Evolutionary conservation across 2,797 vertebrate species (phyloP), one percentile per base, ranked within the genome.

Genomic region (Acanthopagrus latus): DNA sequence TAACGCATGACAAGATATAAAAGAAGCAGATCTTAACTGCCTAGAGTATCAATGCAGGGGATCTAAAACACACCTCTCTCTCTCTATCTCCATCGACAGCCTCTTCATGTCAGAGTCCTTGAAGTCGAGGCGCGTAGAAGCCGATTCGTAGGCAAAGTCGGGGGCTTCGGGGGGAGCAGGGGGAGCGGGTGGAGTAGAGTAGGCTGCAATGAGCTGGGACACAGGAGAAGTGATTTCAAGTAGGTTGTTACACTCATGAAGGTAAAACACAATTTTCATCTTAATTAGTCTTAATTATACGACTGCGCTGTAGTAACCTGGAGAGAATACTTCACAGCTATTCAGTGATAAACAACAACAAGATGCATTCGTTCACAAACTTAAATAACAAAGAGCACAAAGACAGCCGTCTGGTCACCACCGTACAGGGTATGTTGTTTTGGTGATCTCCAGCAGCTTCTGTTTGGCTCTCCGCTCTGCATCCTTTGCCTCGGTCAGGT

Each of bases 41-140:
- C 20, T 23, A 16, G 69, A 55, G 25, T n/a, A n/a, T n/a, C n/a
- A n/a, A n/a, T 56, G 60, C 59, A 4, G 12, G 14, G 18, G 14
- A 25, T 64, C 55, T 64, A 1, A 38, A 70, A 43, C 41, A 51
- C 84, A 97, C 97, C 97, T 94, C 92, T 99, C 97, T 83, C 95
- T 95, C 90, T 98, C 96, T 7, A 98, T 98, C 91, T 99, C 97
- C 94, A 99, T 96, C 3, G 97, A 98, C 9, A 98, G 92, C 80
- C 97, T 95, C 90, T 98, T 99, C 94, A 98, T 97, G 92, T 98
- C 97, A 0, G 96, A 95, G 89, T 98, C 97, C 86, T 97, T 96
- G 86, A 97, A 96, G 90, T 98, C 97, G 46, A 96, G 88, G 56
- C 95, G 95, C 33, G 91, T 55, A 0, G 95, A 93, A 6, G 93